phyloP scores from a whole-genome alignment of 2,888 invertebrate species.

The Polyommatus icarus region DNA sequence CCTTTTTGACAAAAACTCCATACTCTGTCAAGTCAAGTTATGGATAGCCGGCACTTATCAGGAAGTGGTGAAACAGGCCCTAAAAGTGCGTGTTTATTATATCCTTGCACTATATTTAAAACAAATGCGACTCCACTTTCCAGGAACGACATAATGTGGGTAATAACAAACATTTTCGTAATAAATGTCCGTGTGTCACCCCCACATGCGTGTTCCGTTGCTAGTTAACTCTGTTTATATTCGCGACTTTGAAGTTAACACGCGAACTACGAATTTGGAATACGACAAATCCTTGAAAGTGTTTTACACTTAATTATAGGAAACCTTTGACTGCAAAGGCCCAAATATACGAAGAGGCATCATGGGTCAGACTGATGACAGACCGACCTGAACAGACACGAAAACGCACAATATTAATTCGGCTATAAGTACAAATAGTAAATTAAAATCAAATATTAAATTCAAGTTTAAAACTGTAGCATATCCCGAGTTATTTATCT shows the following conservation, averaged over 20 bases:
- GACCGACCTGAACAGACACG: no score
- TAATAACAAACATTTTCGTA: constrained; percentile 1
- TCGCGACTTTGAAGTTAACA: not conserved
- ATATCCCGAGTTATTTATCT: not conserved
- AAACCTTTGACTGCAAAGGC: not conserved
- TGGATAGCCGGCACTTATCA: no score
- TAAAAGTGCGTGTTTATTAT: no score
- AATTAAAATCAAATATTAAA: no score
- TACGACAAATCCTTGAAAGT: constrained; percentile 18
- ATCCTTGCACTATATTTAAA: no score
- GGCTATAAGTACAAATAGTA: no score
- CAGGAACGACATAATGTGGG: not conserved
- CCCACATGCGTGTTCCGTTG: not conserved
- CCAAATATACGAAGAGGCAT: not conserved
- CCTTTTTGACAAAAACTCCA: no score
- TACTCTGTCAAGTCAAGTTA: no score
- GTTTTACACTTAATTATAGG: constrained; percentile 11
- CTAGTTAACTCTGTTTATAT: constrained; percentile 3
- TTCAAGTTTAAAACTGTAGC: no score
- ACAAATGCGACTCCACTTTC: not conserved
- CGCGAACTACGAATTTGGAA: constrained; percentile 6
- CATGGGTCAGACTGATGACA: not conserved
- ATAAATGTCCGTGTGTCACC: not conserved
- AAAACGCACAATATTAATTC: no score
- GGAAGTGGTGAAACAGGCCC: no score